phyloP scores from a whole-genome alignment of 1,140 invertebrate genomes.

The Meloidogyne chitwoodi region DNA sequence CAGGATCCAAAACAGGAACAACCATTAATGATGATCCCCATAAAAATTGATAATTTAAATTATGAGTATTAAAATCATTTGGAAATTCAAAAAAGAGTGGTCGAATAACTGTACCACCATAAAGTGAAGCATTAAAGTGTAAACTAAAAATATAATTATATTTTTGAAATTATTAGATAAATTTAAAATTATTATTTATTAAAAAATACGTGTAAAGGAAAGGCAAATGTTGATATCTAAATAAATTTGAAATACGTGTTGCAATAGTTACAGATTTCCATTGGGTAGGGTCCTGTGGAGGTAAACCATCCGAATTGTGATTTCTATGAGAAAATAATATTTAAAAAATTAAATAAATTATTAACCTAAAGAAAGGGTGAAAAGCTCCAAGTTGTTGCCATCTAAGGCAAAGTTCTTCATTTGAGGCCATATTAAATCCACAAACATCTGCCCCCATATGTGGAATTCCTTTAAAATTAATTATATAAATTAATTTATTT shows the following conservation, averaged over 20 bases:
- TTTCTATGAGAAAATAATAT: slow-evolving; percentile 38
- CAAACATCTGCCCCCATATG: slow-evolving; percentile 60
- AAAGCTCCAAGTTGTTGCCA: slow-evolving; percentile 54
- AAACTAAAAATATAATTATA: slow-evolving; percentile 17
- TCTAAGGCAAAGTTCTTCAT: slow-evolving; percentile 57
- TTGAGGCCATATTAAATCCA: slow-evolving; percentile 60
- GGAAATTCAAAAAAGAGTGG: slow-evolving; percentile 56
- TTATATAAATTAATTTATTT: no score
- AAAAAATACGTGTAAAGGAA: slow-evolving; percentile 53
- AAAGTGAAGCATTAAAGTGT: slow-evolving; percentile 36
- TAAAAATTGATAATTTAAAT: slow-evolving; percentile 47
- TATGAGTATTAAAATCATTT: slow-evolving; percentile 26
- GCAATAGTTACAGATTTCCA: slow-evolving; percentile 57
- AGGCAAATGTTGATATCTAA: slow-evolving; percentile 55
- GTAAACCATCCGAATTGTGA: slow-evolving; percentile 40
- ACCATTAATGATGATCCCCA: slow-evolving; percentile 43
- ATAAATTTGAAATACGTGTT: slow-evolving; percentile 51
- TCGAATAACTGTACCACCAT: slow-evolving; percentile 52
- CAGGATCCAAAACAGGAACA: slow-evolving; percentile 29
- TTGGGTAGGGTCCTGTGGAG: slow-evolving; percentile 50
- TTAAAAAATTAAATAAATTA: background rate
- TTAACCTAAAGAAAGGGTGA: slow-evolving; percentile 40
- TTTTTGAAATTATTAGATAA: no score
- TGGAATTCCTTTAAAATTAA: slow-evolving; percentile 56
- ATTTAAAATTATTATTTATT: background rate